Conservation (phyloP, 2,888 invertebrate species). For the Corythucha ciliata region DNA sequence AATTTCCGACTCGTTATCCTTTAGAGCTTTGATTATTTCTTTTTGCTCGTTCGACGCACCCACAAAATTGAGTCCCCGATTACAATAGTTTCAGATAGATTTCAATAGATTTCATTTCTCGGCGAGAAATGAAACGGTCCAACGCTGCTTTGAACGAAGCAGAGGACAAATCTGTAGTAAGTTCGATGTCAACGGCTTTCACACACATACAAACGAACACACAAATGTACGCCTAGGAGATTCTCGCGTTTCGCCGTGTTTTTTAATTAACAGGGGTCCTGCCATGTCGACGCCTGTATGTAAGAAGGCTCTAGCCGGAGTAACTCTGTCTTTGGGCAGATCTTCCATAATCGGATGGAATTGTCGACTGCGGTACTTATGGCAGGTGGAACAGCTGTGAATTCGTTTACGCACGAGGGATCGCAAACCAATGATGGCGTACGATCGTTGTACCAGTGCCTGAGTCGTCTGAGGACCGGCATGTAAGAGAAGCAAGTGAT, state of each 20-base stretch:
- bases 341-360: constrained; percentile 6
- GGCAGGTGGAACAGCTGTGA: constrained; percentile 1
- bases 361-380: background rate
- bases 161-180: constrained; percentile 1
- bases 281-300: constrained; percentile 10
- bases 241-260: constrained; percentile 4
- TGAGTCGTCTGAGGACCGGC: constrained; percentile 10
- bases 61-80: background rate
- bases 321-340: background rate
- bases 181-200: constrained; percentile 10
- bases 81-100: background rate
- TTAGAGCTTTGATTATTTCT: background rate
- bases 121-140: constrained; percentile 5
- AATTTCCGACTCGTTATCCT: background rate
- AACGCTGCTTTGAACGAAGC: constrained; percentile 4
- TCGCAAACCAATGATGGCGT: background rate
- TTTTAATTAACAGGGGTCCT: constrained; percentile 4
- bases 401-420: constrained; percentile 6
- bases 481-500: background rate
- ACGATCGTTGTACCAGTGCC: background rate
- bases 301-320: background rate
- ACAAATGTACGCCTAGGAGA: background rate
- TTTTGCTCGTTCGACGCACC: constrained; percentile 1
- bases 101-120: no score
- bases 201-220: constrained; percentile 7